Evolutionary conservation across 1,140 invertebrate species (phyloP).

Genomic region (Helicoverpa zea): DNA sequence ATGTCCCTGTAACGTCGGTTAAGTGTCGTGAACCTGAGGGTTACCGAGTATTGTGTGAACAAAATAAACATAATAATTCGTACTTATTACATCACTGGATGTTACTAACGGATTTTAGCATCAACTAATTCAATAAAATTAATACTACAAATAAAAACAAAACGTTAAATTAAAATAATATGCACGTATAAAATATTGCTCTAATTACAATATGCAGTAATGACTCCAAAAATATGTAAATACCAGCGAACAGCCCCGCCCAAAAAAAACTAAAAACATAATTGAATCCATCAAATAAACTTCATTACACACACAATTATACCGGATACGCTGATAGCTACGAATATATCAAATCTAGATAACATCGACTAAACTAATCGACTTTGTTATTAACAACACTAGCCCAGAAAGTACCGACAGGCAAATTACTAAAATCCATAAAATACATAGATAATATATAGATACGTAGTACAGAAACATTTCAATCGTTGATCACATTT

Average conservation of each 20-base stretch:
- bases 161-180: not conserved
- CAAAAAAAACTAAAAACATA: constrained; percentile 9
- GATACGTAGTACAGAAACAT: constrained; percentile 28
- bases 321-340: constrained; percentile 43
- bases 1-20: constrained; percentile 54
- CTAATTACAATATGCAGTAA: not conserved
- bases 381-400: constrained; percentile 30
- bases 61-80: constrained; percentile 15
- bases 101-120: not conserved
- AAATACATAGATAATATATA: constrained; percentile 1
- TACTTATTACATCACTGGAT: not conserved
- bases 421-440: not conserved
- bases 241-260: not conserved
- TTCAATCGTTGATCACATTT: constrained; percentile 61
- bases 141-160: not conserved
- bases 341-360: constrained; percentile 39
- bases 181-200: not conserved
- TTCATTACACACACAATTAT: constrained; percentile 34
- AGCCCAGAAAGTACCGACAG: not conserved
- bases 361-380: constrained; percentile 36
- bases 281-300: constrained; percentile 42
- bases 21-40: constrained; percentile 41
- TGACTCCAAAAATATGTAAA: not conserved
- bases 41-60: constrained; percentile 39
- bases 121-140: not conserved